These are phyloP conservation scores for Chaetoderma sp. DNA, from an alignment of 2,888 invertebrate genomes.

Conservation along the genomic window DNA sequence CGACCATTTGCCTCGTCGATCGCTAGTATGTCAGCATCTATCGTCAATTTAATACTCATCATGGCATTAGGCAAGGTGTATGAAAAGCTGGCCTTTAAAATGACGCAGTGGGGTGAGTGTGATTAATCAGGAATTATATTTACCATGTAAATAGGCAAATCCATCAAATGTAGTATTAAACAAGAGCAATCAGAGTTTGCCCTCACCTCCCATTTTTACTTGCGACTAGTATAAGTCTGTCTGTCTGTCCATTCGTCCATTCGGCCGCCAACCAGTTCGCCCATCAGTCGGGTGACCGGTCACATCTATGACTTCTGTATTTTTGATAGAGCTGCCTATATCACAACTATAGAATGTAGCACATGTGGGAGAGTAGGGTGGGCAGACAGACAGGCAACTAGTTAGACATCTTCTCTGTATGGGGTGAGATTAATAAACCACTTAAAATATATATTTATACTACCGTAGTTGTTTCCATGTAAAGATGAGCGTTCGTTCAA, in stretches of 20 bases:
- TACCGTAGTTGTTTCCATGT: too few species aligned
- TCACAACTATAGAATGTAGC: too few species aligned
- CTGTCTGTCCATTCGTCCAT: background rate
- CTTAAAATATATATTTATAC: too few species aligned
- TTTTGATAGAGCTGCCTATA: too few species aligned
- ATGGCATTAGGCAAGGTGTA: constrained; percentile 74
- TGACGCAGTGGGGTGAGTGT: constrained; percentile 73
- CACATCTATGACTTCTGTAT: too few species aligned
- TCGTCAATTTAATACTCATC: constrained; percentile 74
- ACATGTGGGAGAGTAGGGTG: too few species aligned
- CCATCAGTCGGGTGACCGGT: background rate
- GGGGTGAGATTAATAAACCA: too few species aligned
- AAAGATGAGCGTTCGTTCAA: too few species aligned
- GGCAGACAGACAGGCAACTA: too few species aligned
- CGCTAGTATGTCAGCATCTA: constrained; percentile 72
- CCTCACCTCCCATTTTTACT: too few species aligned
- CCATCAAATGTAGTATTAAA: background rate
- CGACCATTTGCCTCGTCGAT: constrained; percentile 71
- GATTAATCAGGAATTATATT: background rate
- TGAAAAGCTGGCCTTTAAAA: constrained; percentile 72
- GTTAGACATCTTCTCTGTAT: too few species aligned
- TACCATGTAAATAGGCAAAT: background rate
- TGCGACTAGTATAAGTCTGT: too few species aligned
- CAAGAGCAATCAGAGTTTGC: background rate
- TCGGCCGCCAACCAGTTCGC: background rate